A percentile compares a stretch with the other conserved stretches of the same genome.
Conservation (phyloP, 2,113 vertebrate genomes). For the Limnothrissa miodon region DNA sequence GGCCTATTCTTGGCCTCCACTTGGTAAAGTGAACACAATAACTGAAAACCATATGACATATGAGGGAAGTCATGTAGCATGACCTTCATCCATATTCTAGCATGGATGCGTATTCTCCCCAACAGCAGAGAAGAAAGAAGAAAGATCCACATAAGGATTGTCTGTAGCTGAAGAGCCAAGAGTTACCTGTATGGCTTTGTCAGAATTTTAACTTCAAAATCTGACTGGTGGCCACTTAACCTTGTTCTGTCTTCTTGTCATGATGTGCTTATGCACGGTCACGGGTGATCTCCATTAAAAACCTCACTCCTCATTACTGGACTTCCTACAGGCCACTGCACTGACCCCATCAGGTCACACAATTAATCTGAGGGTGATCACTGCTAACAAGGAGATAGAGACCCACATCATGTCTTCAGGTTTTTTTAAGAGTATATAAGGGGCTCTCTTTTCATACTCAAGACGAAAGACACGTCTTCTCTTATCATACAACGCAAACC, state of each 20-base stretch:
- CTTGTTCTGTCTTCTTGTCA: not conserved
- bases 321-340: conserved; percentile 27
- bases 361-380: conserved; percentile 46
- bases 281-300: conserved; percentile 30
- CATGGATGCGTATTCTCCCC: too few relatives aligned
- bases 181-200: not conserved
- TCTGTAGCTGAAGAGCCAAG: not conserved
- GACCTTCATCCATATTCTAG: too few relatives aligned
- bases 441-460: not conserved
- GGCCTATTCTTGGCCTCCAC: too few relatives aligned
- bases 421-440: conserved; percentile 46
- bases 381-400: conserved; percentile 36
- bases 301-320: conserved; percentile 24
- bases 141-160: not conserved
- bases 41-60: not conserved
- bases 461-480: not conserved
- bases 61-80: too few relatives aligned
- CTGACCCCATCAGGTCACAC: conserved; percentile 40
- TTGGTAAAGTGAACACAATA: too few relatives aligned
- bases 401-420: conserved; percentile 37
- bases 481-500: conserved; percentile 13
- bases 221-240: not conserved
- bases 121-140: too few relatives aligned
- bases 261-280: conserved; percentile 42
- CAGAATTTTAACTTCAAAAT: not conserved